Evolutionary conservation across 2,888 invertebrate genomes (phyloP), one percentile per base, ranked within the genome.

Genomic region (Eristalis arbustorum): DNA sequence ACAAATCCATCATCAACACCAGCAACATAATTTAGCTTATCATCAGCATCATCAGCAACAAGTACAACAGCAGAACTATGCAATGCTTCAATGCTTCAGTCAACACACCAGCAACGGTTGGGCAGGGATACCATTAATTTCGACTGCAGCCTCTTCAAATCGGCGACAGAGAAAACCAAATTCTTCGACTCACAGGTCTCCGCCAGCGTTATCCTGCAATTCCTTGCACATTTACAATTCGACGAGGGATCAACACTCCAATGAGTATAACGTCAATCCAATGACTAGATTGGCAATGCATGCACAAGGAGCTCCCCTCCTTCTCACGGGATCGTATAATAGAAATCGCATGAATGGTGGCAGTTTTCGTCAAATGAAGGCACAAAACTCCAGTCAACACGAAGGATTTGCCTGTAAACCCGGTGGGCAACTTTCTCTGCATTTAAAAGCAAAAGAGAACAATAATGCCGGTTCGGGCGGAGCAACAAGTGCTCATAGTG

Each of bases 231-330:
- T 79, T 23, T 87, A 75, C 59, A 80, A 82, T 22, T 64, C 25
- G 73, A 82, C 66, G 34, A 73, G 82, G 0, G 89, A 88, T 64
- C 80, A 85, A 14, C 68, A 78, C 13, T 31, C 77, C 4, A 81
- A 78, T 37, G 89, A 90, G 23, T 90, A 88, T 63, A 89, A 89
- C 83, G 88, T 89, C 14, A 89, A 81, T 67, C 88, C 90, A 14
- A 94, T 97, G 88, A 95, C 96, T 11, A 95, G 96, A 89, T 93
- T 97, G 88, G 97, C 97, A 14, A 95, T 96, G 90, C 97, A 97
- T 92, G 96, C 97, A 5, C 97, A 97, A 91, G 97, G 97, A 61
- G 96, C 96, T 62, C 97, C 97, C n/a, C 94, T 97, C 87, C 96
- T 97, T 89, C 94, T 96, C 83, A 68, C 83, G 14, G 83, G 83